Base-by-base conservation (phyloP, 2,797 vertebrate species). In the Atherinosoma microstoma region DNA sequence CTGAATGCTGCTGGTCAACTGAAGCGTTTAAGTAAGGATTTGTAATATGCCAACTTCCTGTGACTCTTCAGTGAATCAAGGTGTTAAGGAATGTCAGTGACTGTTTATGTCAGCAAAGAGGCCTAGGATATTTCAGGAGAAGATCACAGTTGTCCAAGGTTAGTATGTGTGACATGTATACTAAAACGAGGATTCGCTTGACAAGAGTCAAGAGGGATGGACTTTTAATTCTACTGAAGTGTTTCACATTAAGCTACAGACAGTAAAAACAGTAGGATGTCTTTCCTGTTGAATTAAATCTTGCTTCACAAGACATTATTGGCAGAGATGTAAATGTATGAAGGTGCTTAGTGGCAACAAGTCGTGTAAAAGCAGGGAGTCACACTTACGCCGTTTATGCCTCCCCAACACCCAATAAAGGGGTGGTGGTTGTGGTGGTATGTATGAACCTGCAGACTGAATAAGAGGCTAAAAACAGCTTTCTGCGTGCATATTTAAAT, bases 101-200 rank as follows among this genome's bases (percentile, higher is more conserved):
- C 66, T 58, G 81, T 78, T 47, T 51, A 67, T 75, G 82, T 83
- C 83, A 82, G 81, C 80, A 78, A 87, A 75, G 63, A 71, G 49
- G 56, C 56, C n/a, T 38, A 63, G 66, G 83, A 83, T 89, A 88
- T 91, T 91, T 94, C 86, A 84, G 73, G 85, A 87, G 66, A 65
- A 53, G 40, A 83, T 82, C 71, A 60, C 81, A 70, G 70, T 63
- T 72, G 78, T 75, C 76, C 80, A 77, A 75, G 75, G 73, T 87
- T 75, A 82, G 80, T 40, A 82, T 59, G 70, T 62, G 64, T 60
- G 76, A 86, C 86, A 76, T 63, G 59, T 58, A 53, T 62, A 40
- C 68, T 60, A 54, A 62, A 86, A 67, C 58, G 49, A 61, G 78
- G 75, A 82, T 75, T 75, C 47, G 67, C 81, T 84, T 67, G 65